Conservation (phyloP, 2,888 invertebrate genomes). For the Tolmerus cingulatus region DNA sequence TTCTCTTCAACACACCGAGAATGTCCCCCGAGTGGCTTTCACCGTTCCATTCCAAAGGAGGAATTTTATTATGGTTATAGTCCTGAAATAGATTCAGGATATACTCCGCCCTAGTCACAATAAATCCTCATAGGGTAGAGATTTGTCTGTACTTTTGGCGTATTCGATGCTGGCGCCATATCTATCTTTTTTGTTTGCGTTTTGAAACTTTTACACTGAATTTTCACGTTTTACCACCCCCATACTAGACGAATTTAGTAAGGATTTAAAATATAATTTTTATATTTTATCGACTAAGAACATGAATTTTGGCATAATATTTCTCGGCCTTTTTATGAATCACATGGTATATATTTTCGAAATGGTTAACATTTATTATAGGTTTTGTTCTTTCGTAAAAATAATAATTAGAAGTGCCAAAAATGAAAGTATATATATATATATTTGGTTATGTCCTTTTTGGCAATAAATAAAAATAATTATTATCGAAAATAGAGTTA, state of each 20-base stretch:
- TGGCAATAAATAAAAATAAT: too few relatives aligned
- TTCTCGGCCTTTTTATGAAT: not conserved
- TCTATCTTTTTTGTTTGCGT: constrained; percentile 36
- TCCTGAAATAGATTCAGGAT: constrained; percentile 32
- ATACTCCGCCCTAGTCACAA: constrained; percentile 35
- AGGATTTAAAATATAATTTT: not conserved
- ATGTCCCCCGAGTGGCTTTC: not conserved
- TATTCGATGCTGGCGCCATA: constrained; percentile 34
- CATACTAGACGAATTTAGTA: not conserved
- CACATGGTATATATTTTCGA: too few relatives aligned
- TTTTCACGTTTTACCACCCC: not conserved
- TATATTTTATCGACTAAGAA: not conserved
- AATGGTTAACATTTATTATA: too few relatives aligned
- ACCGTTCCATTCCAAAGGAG: constrained; percentile 3
- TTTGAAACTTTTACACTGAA: constrained; percentile 8
- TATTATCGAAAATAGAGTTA: too few relatives aligned
- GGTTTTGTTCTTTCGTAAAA: too few relatives aligned
- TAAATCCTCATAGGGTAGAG: constrained; percentile 40
- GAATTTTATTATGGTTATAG: constrained; percentile 22
- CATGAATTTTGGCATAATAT: not conserved
- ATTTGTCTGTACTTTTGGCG: constrained; percentile 21
- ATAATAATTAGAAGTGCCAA: too few relatives aligned
- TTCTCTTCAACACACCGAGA: not conserved
- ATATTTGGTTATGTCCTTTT: too few relatives aligned
- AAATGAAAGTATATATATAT: too few relatives aligned